A percentile compares a stretch with the other conserved stretches of the same genome.
phyloP scores from a whole-genome alignment of 2,888 invertebrate genomes.

The Nephrotoma guestfalica region DNA sequence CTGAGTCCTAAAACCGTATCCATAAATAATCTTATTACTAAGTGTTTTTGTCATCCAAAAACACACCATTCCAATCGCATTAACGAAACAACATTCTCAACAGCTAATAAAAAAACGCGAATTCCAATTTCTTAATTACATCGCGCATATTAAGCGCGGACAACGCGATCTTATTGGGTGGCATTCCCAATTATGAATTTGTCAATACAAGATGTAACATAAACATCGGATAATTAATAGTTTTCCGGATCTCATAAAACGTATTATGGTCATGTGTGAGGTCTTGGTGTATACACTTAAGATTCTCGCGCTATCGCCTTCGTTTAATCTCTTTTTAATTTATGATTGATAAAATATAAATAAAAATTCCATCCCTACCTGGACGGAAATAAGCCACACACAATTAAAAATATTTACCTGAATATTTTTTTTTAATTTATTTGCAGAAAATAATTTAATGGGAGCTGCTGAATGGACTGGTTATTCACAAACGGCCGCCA shows the following conservation, averaged over 20 bases:
- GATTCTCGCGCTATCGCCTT: background rate
- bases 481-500: constrained; percentile 35
- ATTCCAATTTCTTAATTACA: background rate
- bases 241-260: background rate
- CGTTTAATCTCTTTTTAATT: background rate
- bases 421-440: background rate
- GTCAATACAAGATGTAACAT: background rate
- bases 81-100: background rate
- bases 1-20: background rate
- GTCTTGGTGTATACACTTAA: background rate
- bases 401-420: background rate
- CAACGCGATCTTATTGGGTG: background rate
- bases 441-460: constrained; percentile 42
- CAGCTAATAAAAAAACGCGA: background rate
- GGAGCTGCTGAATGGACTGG: constrained; percentile 49
- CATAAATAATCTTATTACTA: background rate
- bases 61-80: background rate
- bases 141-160: background rate
- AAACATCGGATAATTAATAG: background rate
- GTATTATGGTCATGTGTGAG: background rate
- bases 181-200: background rate
- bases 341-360: background rate
- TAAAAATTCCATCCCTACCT: background rate
- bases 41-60: background rate
- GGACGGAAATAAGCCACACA: background rate